Evolutionary conservation across 2,797 vertebrate species (phyloP), one percentile per base, ranked within the genome.

Genomic region (Poeciliopsis infans): DNA sequence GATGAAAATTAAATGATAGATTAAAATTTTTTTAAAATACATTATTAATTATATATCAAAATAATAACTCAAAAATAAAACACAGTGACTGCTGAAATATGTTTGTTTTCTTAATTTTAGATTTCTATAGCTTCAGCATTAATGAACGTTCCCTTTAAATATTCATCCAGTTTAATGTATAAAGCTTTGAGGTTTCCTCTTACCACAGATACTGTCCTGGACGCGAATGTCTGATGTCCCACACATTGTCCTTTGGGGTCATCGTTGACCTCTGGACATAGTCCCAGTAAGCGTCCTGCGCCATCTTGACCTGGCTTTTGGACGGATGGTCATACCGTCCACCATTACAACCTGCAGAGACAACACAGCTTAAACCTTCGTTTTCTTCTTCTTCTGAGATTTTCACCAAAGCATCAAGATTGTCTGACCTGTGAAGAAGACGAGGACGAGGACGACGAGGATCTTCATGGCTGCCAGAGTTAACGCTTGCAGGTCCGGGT

Each of bases 281-380:
- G 33, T 95, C 92, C 95, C 94, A 96, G 87, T 96, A 96, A 51
- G 94, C 94, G 72, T 95, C 91, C 72, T 93, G 94, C 25, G 94
- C 89, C 82, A 93, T 82, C 7, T 96, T 94, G 10, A 92, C 83
- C 78, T 88, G 91, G n/a, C 36, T 13, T 12, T 77, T 79, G 11
- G 91, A 72, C 23, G 86, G 81, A 20, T 84, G 33, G 36, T 39
- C 33, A 39, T 36, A 2, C 16, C 15, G n/a, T 16, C 23, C 15
- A n/a, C 91, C 96, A 82, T 95, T 81, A 82, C 93, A 94, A 49
- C 87, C 94, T 90, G 76, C 43, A 59, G 73, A 39, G 11, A 69
- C 28, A 46, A 46, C 12, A 68, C 8, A 70, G 4, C 1, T 59
- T 61, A 76, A 51, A 28, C 4, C 16, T 12, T 45, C 49, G 33